phyloP scores from a whole-genome alignment of 2,888 invertebrate species.

The Aphrophora alni region DNA sequence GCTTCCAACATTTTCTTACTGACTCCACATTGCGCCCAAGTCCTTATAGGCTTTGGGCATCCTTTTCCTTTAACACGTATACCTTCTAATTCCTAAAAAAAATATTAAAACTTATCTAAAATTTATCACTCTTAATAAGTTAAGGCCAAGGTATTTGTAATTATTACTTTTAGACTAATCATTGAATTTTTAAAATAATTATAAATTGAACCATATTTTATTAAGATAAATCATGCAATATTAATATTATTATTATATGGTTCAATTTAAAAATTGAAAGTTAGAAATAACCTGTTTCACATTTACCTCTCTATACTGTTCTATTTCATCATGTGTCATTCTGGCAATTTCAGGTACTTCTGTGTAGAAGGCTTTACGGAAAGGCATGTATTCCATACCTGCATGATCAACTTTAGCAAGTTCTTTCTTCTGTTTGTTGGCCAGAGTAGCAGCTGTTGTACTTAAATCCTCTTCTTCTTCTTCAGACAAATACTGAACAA shows the following conservation, averaged over 20 bases:
- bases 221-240: neutral
- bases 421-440: constrained; percentile 91
- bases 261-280: no score
- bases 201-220: neutral
- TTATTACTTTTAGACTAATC: no score
- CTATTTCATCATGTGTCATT: constrained; percentile 89
- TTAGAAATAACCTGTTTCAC: no score
- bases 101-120: neutral
- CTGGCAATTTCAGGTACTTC: constrained; percentile 95
- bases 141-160: no score
- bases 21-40: constrained; percentile 98
- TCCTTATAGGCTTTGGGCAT: constrained; percentile 78
- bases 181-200: no score
- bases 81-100: constrained; percentile 80
- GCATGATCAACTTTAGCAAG: constrained; percentile 91
- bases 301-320: constrained; percentile 71
- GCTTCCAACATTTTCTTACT: constrained; percentile 94
- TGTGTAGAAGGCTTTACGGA: constrained; percentile 95
- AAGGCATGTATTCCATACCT: constrained; percentile 84
- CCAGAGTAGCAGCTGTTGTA: constrained; percentile 85
- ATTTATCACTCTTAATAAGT: neutral
- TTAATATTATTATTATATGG: no score
- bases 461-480: constrained; percentile 95
- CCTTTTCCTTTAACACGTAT: constrained; percentile 96
- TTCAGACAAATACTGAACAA: constrained; percentile 92